Percentiles rank a stretch among this genome's conserved stretches.
These are phyloP conservation scores for Trichosurus vulpecula DNA, from an alignment of 2,797 vertebrate genomes.

Conservation along the genomic window DNA sequence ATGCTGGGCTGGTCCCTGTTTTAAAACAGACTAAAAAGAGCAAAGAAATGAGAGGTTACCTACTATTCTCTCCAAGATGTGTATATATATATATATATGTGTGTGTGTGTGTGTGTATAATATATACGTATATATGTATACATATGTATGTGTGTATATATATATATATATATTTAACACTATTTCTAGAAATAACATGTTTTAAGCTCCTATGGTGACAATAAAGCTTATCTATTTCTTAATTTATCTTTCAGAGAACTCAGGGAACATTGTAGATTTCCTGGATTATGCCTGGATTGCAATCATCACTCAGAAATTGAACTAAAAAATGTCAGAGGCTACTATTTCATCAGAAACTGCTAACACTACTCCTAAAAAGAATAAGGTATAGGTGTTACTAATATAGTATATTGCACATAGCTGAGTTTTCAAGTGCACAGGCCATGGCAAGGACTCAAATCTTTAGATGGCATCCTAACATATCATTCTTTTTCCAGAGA, in stretches of 20 bases:
- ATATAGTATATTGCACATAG: neutral
- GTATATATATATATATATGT: too few relatives aligned
- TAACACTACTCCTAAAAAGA: constrained; percentile 5
- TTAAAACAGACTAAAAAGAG: neutral
- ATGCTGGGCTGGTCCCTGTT: neutral
- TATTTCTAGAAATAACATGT: constrained; percentile 14
- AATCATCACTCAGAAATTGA: constrained; percentile 18
- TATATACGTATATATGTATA: too few relatives aligned
- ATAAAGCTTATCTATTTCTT: neutral
- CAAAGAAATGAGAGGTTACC: neutral
- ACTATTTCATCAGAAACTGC: constrained; percentile 16
- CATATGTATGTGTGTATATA: too few relatives aligned
- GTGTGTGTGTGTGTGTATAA: too few relatives aligned
- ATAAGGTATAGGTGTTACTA: neutral
- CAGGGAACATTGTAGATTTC: neutral
- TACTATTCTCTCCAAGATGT: neutral
- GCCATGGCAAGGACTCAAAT: neutral
- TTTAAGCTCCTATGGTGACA: neutral
- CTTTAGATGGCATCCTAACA: neutral
- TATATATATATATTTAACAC: neutral
- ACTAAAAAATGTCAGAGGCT: constrained; percentile 27
- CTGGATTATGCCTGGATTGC: constrained; percentile 2
- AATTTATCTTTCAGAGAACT: constrained; percentile 1
- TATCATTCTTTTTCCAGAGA: neutral
- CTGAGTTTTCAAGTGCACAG: neutral